Evolutionary conservation across 2,113 vertebrate genomes (phyloP), one percentile per base, ranked within the genome.

Genomic region (Antennarius striatus): DNA sequence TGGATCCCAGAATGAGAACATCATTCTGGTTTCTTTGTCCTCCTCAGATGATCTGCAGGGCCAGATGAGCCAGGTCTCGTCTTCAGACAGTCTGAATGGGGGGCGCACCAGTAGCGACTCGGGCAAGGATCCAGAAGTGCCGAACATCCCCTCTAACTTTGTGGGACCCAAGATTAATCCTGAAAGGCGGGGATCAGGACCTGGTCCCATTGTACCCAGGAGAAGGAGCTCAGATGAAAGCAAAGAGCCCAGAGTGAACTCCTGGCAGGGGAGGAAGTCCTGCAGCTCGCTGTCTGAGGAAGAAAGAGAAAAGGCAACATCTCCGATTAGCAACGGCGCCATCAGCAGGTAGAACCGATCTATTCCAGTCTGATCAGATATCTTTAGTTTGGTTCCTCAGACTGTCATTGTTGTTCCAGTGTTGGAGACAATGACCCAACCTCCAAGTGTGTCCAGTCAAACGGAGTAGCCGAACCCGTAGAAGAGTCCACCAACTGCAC

Each of bases 21-120:
- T 13, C 28, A 3, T 6, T 11, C 13, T 57, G 14, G 15, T 39
- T 17, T 54, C 10, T 50, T 7, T 30, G 39, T 46, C 11, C 42
- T 32, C 42, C 52, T 6, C 83, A 93, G 92, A 89, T 47, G 88
- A 88, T 50, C 79, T 54, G 0, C 89, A 90, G 3, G 85, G 89
- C 12, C 86, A 87, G 61, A 72, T 92, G 80, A 91, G 79, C 71
- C 90, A 93, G 56, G 83, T 92, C 30, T 90, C 90, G 4, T 93
- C 91, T 40, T 89, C 63, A 3, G 90, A 92, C 77, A 92, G 92
- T 56, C 81, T 93, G 77, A 92, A 90, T 3, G 90, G 89, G 12
- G 61, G 75, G 12, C 79, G 83, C 56, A 77, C 74, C 77, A 92
- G 91, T 85, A 82, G 86, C 7, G 91, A 90, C 56, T 90, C 74